Conservation (phyloP, 2,113 vertebrate species). For the Myiopsitta monachus region DNA sequence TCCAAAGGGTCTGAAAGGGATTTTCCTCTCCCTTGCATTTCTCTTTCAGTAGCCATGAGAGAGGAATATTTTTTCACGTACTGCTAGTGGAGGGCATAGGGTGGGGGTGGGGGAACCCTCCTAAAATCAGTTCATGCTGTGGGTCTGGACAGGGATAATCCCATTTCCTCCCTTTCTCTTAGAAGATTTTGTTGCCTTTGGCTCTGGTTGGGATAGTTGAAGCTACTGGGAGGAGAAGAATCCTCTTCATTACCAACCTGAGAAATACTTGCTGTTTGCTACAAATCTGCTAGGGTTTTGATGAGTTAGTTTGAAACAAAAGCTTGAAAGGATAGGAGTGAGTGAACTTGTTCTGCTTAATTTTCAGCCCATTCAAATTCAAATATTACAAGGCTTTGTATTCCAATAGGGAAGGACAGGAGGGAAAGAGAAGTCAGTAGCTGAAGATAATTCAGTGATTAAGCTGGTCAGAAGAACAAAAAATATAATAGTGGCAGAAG, state of each 20-base stretch:
- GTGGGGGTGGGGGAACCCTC: conserved; percentile 3
- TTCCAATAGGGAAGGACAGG: background rate
- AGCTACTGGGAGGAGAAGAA: background rate
- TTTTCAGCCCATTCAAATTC: conserved; percentile 40
- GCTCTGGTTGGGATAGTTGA: background rate
- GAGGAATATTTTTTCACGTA: conserved; percentile 39
- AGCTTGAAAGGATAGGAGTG: background rate
- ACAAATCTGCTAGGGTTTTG: background rate
- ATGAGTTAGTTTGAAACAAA: conserved; percentile 16
- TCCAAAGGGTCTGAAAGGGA: background rate
- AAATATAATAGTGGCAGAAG: background rate
- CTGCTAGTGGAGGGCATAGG: background rate
- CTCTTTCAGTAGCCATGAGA: conserved; percentile 25
- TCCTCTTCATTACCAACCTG: background rate
- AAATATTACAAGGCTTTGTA: conserved; percentile 19
- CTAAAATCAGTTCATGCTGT: background rate
- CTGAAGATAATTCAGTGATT: background rate
- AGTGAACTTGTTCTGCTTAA: conserved; percentile 35
- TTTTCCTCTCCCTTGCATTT: conserved; percentile 14
- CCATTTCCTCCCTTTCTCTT: conserved; percentile 32
- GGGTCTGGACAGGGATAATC: conserved; percentile 26
- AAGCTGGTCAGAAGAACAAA: background rate
- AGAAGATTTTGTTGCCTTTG: conserved; percentile 34
- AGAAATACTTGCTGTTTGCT: background rate
- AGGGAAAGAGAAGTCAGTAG: background rate